Conservation (phyloP, 1,140 invertebrate species). For the Saccostrea echinata region DNA sequence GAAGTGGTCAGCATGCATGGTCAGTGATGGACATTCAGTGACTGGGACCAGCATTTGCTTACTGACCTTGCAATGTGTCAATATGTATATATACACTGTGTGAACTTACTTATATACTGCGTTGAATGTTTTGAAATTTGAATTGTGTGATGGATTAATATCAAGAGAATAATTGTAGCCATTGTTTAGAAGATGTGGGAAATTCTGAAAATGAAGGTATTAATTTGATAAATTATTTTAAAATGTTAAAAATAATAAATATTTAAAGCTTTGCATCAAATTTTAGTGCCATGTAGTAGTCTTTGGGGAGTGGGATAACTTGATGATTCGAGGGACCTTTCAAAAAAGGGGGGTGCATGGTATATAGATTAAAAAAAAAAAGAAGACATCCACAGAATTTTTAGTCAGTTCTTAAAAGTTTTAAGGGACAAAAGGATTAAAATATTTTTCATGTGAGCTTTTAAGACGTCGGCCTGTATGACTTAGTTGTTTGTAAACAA, state of each 20-base stretch:
- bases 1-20: neutral
- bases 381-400: too few species aligned
- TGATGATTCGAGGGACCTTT: too few species aligned
- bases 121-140: neutral
- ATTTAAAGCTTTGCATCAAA: neutral
- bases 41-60: neutral
- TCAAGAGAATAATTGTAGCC: neutral
- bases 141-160: conserved; percentile 7
- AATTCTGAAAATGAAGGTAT: conserved; percentile 29
- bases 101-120: neutral
- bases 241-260: neutral
- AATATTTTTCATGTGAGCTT: too few species aligned
- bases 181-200: neutral
- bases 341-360: too few species aligned
- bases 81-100: neutral
- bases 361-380: too few species aligned
- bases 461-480: too few species aligned
- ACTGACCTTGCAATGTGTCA: neutral
- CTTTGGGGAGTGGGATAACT: neutral
- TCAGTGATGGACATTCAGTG: neutral
- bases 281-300: too few species aligned
- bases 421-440: too few species aligned
- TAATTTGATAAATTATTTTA: neutral
- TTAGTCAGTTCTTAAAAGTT: too few species aligned
- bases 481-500: too few species aligned